Base-by-base conservation (phyloP, 2,113 vertebrate species). In the Campylomormyrus numenius region DNA sequence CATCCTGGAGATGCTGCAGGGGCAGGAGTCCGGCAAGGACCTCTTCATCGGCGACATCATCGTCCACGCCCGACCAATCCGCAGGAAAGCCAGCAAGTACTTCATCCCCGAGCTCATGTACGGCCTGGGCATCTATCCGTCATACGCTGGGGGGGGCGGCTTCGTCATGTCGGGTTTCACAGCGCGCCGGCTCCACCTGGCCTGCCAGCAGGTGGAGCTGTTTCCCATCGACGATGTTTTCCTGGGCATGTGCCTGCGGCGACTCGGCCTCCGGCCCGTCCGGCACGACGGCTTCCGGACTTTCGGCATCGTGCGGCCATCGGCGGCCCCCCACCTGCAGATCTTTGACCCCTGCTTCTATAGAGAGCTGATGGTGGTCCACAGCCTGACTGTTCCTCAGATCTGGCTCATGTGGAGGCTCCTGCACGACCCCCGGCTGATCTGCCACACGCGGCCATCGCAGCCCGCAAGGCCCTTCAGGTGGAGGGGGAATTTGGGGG, bases 351-450 rank as follows among this genome's bases (percentile, higher is more conserved):
- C 98, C 3, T 99, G 98, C 90, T 99, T 99, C 93, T 99, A 99
- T 93, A 94, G 96, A 21, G 98, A 99, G 62, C 95, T 99, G 91
- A 98, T 99, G 96, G 97, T 99, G 10, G 98, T 99, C 39, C 98
- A 99, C 77, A 98, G 98, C 89, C 95, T 99, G 70, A 98, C 96
- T 0, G 97, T 97, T 0, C 96, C 98, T 0, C 98, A 99, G 94
- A 98, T 99, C 92, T 99, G 98, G 98, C 96, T 99, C 0, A 99
- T 99, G 98, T 99, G 98, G 98, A 97, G 95, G 90, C 95, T 99
- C 42, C 95, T 99, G 45, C 97, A 99, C 2, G 97, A 97, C 90
- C 96, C 96, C 9, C 93, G 90, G 2, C 95, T 97, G 10, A 95
- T 93, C 91, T 99, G 98, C 88, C 97, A 97, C 11, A 96, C 94